Evolutionary conservation across 2,888 invertebrate genomes (phyloP), one percentile per base, ranked within the genome.

Genomic region (Tinea trinotella): DNA sequence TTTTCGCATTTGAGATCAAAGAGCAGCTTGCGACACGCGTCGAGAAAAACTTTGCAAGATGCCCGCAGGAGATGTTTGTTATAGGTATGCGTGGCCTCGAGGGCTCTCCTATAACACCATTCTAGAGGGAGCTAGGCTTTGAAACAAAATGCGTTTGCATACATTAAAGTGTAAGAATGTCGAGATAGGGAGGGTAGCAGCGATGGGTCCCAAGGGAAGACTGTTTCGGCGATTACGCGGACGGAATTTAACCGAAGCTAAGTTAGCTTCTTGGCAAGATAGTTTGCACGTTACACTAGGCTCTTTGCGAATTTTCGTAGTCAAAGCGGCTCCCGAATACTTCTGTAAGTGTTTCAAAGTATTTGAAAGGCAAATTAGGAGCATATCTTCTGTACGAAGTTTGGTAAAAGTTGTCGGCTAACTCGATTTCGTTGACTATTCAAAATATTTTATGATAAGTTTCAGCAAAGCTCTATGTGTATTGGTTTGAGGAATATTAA

Each of bases 121-220:
- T 66, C 77, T 74, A 74, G 71, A 76, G 83, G 81, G 84, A 77
- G 74, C 74, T 66, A 76, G 75, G 79, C 83, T 85, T 84, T 82
- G 84, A 82, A 84, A 85, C 84, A 85, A 85, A 85, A 84, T 85
- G 84, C 84, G 84, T 85, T 85, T 85, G 84, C 85, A 85, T 85
- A 85, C 78, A 84, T 85, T 84, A 84, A 85, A 84, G 76, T 81
- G 73, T 82, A 82, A 83, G 85, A 84, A 84, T 84, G 84, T 83
- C 69, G 65, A 83, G 82, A 84, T 81, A 81, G 77, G 74, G 78
- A 73, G 76, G 73, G 78, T 74, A 74, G 71, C 72, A 65, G 71
- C 65, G 63, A 58, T 68, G 68, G 71, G 70, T 74, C 80, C 68
- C 76, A 59, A 54, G 73, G 76, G 83, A 69, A 71, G 70, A 68